phyloP scores from a whole-genome alignment of 2,888 invertebrate genomes.

The Sphinx pinastri region DNA sequence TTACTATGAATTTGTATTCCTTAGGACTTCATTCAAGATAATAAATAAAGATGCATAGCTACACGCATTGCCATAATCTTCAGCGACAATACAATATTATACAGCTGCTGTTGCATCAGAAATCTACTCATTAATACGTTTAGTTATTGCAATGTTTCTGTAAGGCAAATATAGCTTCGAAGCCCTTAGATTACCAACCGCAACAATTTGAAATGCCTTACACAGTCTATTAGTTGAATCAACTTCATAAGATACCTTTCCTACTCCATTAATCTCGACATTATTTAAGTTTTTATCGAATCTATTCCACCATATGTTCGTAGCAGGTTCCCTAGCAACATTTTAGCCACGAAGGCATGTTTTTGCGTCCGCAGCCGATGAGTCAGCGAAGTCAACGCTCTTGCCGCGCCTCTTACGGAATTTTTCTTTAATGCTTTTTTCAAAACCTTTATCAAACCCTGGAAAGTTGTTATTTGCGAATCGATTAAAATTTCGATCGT shows the following conservation, averaged over 20 bases:
- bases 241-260: not conserved
- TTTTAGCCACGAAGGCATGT: constrained; percentile 43
- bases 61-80: no score
- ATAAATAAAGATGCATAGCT: not conserved
- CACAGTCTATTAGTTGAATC: not conserved
- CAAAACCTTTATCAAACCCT: constrained; percentile 28
- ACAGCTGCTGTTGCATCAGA: not conserved
- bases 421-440: constrained; percentile 42
- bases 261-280: not conserved
- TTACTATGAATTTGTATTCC: not conserved
- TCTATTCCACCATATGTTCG: not conserved
- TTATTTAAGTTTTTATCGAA: constrained; percentile 3
- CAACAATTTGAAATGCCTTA: not conserved
- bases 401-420: constrained; percentile 37
- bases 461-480: constrained; percentile 38
- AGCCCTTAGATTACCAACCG: no score
- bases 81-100: no score
- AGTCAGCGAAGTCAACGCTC: constrained; percentile 67
- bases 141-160: not conserved
- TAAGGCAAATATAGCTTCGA: not conserved
- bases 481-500: constrained; percentile 32
- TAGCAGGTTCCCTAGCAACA: constrained; percentile 27
- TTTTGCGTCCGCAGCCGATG: constrained; percentile 60
- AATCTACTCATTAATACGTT: not conserved
- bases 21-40: not conserved